A percentile compares a stretch with the other conserved stretches of the same genome.
Evolutionary conservation across 2,797 vertebrate species (phyloP).

Genomic region (Megalops cyprinoides): DNA sequence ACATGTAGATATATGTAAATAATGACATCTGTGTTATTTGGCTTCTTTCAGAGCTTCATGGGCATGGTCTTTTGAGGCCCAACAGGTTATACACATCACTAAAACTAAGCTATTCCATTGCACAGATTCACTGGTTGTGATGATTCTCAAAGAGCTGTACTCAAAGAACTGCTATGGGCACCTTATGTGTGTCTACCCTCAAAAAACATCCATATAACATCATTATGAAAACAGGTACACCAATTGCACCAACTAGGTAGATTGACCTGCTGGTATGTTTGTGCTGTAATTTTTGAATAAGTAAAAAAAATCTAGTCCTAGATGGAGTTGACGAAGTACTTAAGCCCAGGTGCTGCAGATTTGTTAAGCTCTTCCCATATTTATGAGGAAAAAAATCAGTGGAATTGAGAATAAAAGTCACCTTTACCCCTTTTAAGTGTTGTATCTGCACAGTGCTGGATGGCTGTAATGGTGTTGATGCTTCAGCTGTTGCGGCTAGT

Average conservation of each 20-base stretch:
- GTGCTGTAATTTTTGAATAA: not conserved
- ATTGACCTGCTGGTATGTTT: not conserved
- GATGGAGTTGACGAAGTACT: not conserved
- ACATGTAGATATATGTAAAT: not conserved
- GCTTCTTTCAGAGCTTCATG: not conserved
- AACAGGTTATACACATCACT: no score
- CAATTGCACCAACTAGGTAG: not conserved
- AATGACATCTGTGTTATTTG: no score
- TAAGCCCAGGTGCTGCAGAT: no score
- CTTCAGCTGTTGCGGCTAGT: no score
- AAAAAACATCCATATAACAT: not conserved
- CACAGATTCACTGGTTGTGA: slow-evolving; percentile 29
- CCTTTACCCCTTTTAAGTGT: no score
- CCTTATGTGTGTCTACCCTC: not conserved
- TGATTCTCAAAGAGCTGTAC: no score
- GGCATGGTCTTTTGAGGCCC: not conserved
- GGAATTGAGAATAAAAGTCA: not conserved
- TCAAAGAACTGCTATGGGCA: not conserved
- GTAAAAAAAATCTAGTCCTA: not conserved
- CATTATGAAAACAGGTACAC: not conserved
- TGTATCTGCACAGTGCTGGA: no score
- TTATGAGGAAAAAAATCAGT: not conserved
- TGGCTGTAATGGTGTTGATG: no score
- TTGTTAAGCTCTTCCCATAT: not conserved
- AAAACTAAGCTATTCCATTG: slow-evolving; percentile 3